Conservation (phyloP, 2,888 invertebrate genomes). For the Protodeltote pygarga region DNA sequence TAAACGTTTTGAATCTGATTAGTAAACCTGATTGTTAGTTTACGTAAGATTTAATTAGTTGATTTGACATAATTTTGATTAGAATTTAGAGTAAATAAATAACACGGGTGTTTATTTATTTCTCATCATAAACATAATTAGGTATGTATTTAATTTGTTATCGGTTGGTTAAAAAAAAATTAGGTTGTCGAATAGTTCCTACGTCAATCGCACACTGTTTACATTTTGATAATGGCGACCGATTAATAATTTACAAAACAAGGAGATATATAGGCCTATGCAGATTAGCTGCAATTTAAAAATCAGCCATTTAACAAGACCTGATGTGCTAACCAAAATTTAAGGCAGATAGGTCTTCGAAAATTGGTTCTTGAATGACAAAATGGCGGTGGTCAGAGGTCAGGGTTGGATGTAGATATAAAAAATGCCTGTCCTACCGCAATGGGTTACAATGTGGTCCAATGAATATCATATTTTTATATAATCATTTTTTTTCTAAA, state of each 20-base stretch:
- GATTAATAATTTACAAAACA: neutral
- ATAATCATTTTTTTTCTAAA: slow-evolving; percentile 20
- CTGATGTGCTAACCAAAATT: neutral
- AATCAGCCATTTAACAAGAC: neutral
- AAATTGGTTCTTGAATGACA: neutral
- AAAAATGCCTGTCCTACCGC: slow-evolving; percentile 60
- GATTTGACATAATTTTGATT: neutral
- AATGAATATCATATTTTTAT: slow-evolving; percentile 27
- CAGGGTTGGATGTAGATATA: slow-evolving; percentile 28
- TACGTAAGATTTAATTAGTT: slow-evolving; percentile 1
- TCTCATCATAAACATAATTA: slow-evolving; percentile 3
- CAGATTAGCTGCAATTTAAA: slow-evolving; percentile 1
- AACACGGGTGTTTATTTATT: neutral
- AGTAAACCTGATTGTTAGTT: slow-evolving; percentile 12
- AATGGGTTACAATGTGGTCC: slow-evolving; percentile 54
- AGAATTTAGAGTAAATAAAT: too few relatives aligned
- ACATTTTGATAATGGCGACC: slow-evolving; percentile 30
- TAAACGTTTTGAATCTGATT: slow-evolving; percentile 11
- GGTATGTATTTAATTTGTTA: slow-evolving; percentile 1
- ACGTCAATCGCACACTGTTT: slow-evolving; percentile 30
- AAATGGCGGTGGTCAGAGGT: slow-evolving; percentile 33
- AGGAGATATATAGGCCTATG: slow-evolving; percentile 11
- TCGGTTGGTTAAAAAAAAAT: too few relatives aligned
- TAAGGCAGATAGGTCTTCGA: slow-evolving; percentile 15
- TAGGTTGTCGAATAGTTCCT: slow-evolving; percentile 11